These are phyloP conservation scores for Leptinotarsa defecta DNA, from an alignment of 1,140 invertebrate genomes.

Conservation along the genomic window DNA sequence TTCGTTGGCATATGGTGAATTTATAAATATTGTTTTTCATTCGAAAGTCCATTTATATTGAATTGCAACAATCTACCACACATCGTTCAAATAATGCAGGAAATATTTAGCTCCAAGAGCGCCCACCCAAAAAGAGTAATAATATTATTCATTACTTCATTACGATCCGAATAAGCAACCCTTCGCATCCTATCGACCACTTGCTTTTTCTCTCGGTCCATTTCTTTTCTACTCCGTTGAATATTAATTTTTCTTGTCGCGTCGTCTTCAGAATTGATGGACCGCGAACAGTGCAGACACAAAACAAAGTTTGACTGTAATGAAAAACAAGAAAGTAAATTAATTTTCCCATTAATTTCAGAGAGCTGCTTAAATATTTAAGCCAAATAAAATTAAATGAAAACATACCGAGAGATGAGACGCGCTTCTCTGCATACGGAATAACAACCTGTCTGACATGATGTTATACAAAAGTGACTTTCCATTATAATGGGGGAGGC, in stretches of 20 bases:
- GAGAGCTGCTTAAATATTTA: conserved; percentile 35
- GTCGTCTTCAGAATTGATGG: conserved; percentile 20
- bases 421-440: conserved; percentile 26
- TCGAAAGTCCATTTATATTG: too few relatives aligned
- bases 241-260: conserved; percentile 8
- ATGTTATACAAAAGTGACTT: conserved; percentile 21
- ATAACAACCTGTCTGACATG: conserved; percentile 22
- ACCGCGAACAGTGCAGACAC: background rate
- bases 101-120: too few relatives aligned
- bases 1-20: too few relatives aligned
- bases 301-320: conserved; percentile 26
- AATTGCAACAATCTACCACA: too few relatives aligned
- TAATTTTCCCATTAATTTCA: conserved; percentile 40
- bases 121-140: too few relatives aligned
- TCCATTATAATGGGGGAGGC: background rate
- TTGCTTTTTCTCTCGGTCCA: background rate
- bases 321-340: conserved; percentile 37
- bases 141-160: too few relatives aligned
- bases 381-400: conserved; percentile 40
- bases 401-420: conserved; percentile 32
- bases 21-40: too few relatives aligned
- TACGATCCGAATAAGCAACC: background rate
- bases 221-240: background rate
- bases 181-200: background rate
- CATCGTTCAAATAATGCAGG: too few relatives aligned